Conservation (phyloP, 2,113 vertebrate species). For the Tiliqua scincoides region DNA sequence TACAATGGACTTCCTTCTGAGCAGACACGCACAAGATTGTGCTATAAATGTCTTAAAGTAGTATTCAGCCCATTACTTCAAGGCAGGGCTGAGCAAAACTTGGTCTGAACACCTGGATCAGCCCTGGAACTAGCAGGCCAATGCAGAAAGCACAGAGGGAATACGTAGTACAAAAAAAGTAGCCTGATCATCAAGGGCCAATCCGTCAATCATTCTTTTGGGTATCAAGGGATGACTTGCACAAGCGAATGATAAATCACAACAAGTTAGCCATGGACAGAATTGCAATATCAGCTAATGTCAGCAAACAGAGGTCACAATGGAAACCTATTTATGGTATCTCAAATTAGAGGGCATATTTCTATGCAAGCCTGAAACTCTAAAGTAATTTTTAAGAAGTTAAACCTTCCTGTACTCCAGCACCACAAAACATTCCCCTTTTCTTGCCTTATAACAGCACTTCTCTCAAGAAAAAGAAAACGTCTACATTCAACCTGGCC, state of each 20-base stretch:
- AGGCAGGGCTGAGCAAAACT: background rate
- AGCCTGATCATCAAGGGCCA: background rate
- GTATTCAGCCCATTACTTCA: no score
- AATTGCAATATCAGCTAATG: background rate
- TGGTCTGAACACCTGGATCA: background rate
- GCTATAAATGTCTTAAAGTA: no score
- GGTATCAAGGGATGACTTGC: background rate
- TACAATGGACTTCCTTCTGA: no score
- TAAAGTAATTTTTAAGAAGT: background rate
- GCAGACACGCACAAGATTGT: no score
- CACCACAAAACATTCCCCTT: background rate
- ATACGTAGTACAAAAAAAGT: background rate
- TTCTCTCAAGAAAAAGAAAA: background rate
- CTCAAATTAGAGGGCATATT: background rate
- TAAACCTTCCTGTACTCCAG: background rate
- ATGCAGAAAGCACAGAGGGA: background rate
- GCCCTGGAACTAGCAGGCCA: background rate
- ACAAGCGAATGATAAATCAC: background rate
- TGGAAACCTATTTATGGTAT: no score
- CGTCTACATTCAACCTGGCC: background rate
- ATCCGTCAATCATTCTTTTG: background rate
- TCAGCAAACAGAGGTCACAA: background rate
- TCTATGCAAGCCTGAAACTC: background rate
- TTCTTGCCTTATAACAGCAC: background rate
- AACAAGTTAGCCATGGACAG: background rate